Percentiles rank a stretch among this genome's conserved stretches.
Evolutionary conservation across 2,113 vertebrate species (phyloP).

Genomic region (Suncus etruscus): DNA sequence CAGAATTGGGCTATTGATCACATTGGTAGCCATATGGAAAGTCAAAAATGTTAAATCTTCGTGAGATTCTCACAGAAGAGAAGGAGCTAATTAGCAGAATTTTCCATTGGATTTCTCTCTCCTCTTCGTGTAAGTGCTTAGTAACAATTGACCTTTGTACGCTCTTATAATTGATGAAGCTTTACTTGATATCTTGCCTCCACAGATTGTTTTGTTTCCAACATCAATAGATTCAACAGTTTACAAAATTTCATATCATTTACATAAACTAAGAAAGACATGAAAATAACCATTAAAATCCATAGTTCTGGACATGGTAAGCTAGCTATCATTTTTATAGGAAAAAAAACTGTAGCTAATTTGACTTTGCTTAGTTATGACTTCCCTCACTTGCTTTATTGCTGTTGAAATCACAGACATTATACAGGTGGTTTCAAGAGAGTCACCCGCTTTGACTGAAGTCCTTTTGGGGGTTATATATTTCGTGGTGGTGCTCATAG

Average conservation of each 20-base stretch:
- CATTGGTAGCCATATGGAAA: neutral
- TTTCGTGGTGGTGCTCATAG: no score
- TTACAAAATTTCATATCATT: neutral
- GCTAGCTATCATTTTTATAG: neutral
- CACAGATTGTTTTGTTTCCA: neutral
- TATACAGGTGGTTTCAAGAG: no score
- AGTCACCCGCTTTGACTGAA: no score
- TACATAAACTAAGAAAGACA: neutral
- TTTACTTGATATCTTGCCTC: conserved; percentile 40
- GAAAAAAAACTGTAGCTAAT: neutral
- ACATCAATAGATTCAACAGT: conserved; percentile 26
- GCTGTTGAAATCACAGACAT: no score
- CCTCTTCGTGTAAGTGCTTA: neutral
- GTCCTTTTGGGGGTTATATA: no score
- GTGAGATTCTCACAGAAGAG: neutral
- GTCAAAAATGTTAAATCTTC: neutral
- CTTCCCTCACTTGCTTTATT: no score
- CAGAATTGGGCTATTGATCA: neutral
- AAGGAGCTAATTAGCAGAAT: neutral
- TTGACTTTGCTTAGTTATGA: no score
- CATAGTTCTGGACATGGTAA: neutral
- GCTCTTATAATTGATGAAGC: neutral
- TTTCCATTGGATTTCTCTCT: neutral
- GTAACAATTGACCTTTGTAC: neutral
- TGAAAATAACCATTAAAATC: neutral